Evolutionary conservation across 2,113 vertebrate genomes (phyloP).

Genomic region (Nestor notabilis): DNA sequence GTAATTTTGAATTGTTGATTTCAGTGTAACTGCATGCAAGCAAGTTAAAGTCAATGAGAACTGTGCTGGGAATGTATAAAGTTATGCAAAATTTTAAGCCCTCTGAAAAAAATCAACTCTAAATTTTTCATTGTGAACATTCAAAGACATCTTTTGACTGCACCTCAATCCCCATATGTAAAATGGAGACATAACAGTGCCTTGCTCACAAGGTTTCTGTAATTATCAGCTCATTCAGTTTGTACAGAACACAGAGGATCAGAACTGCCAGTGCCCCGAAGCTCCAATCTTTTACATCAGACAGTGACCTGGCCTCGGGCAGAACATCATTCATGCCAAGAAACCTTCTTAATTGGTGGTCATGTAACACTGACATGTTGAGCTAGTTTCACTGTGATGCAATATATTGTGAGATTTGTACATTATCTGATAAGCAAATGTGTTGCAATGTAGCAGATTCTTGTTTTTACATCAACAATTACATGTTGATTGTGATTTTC

Average conservation of each 20-base stretch:
- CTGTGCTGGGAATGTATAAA: neutral
- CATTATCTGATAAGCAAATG: constrained; percentile 17
- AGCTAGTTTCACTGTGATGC: neutral
- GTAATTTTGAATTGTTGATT: neutral
- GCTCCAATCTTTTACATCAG: constrained; percentile 61
- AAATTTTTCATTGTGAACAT: constrained; percentile 10
- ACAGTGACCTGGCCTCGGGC: constrained; percentile 61
- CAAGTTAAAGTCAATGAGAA: neutral
- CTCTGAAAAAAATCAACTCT: neutral
- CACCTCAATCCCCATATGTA: constrained; percentile 62
- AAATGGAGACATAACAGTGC: constrained; percentile 30
- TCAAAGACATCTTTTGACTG: constrained; percentile 46
- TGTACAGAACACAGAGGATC: constrained; percentile 56
- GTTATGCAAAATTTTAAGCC: neutral
- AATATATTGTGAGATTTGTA: neutral
- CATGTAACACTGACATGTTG: constrained; percentile 9
- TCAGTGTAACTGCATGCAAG: neutral
- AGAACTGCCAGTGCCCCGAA: constrained; percentile 14
- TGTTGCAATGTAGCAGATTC: neutral
- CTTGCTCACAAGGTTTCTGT: constrained; percentile 44
- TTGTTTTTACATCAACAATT: constrained; percentile 42
- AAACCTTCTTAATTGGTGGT: constrained; percentile 62
- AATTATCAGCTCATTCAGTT: constrained; percentile 47
- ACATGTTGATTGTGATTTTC: constrained; percentile 34
- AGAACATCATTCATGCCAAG: constrained; percentile 63